phyloP scores from a whole-genome alignment of 2,797 vertebrate species.

The Periparus ater region DNA sequence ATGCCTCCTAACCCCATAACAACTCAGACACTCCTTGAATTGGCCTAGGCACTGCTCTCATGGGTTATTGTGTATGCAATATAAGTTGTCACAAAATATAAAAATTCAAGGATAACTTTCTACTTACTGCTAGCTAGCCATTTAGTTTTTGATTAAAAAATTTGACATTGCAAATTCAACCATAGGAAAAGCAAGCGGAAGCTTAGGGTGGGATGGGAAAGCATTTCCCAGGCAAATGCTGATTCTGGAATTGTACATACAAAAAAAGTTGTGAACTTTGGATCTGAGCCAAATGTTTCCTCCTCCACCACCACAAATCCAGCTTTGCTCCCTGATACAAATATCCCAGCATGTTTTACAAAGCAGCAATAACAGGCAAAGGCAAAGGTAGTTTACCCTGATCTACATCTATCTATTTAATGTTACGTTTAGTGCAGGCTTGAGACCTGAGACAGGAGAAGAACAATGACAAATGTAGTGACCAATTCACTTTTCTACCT shows the following conservation, averaged over 20 bases:
- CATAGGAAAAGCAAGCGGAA: background rate
- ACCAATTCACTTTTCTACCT: background rate
- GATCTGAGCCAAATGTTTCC: background rate
- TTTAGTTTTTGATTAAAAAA: conserved; percentile 2
- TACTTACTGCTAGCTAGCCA: background rate
- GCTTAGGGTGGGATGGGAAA: conserved; percentile 43
- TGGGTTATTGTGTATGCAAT: background rate
- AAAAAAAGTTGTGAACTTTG: conserved; percentile 58
- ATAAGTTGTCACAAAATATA: background rate
- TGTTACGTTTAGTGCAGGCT: background rate
- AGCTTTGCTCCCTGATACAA: background rate
- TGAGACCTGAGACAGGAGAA: background rate
- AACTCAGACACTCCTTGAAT: background rate
- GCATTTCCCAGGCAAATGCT: conserved; percentile 41
- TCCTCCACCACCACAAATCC: conserved; percentile 53
- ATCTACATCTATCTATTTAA: background rate
- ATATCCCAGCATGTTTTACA: background rate
- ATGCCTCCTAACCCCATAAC: background rate
- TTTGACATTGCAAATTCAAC: background rate
- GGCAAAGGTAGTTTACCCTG: background rate
- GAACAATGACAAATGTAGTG: background rate
- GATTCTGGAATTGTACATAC: conserved; percentile 51
- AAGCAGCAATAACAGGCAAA: background rate
- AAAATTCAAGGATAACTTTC: background rate
- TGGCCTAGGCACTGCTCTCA: background rate